A percentile compares a stretch with the other conserved stretches of the same genome.
Conservation (phyloP, 2,113 vertebrate species). For the Malurus alboscapulatus region DNA sequence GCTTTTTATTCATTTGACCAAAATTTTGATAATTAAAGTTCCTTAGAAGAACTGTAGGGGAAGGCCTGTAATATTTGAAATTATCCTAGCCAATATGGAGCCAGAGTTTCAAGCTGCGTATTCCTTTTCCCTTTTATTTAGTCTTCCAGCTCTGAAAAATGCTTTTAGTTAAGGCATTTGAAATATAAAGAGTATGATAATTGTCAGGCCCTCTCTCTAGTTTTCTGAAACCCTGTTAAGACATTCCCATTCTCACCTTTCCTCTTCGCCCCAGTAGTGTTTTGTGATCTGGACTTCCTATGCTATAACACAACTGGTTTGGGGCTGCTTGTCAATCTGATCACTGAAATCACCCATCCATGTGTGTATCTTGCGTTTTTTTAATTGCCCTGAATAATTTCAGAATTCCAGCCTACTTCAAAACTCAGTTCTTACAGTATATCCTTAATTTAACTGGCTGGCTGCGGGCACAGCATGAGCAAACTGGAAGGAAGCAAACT, state of each 20-base stretch:
- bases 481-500: neutral
- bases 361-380: neutral
- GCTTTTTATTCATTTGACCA: neutral
- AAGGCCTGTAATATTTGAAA: neutral
- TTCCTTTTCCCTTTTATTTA: neutral
- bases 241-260: neutral
- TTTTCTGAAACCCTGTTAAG: neutral
- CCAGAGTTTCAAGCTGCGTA: neutral
- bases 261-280: neutral
- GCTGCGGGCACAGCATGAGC: accelerated
- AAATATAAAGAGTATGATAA: neutral
- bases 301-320: neutral
- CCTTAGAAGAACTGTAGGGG: neutral
- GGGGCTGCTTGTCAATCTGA: neutral
- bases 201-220: neutral
- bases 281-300: neutral
- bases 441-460: neutral
- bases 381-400: neutral
- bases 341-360: neutral
- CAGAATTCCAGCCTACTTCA: neutral
- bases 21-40: neutral
- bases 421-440: neutral
- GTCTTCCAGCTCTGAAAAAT: neutral
- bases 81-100: neutral
- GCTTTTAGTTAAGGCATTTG: neutral